Conservation (phyloP, 2,888 invertebrate species). For the Melinopterus prodromus region DNA sequence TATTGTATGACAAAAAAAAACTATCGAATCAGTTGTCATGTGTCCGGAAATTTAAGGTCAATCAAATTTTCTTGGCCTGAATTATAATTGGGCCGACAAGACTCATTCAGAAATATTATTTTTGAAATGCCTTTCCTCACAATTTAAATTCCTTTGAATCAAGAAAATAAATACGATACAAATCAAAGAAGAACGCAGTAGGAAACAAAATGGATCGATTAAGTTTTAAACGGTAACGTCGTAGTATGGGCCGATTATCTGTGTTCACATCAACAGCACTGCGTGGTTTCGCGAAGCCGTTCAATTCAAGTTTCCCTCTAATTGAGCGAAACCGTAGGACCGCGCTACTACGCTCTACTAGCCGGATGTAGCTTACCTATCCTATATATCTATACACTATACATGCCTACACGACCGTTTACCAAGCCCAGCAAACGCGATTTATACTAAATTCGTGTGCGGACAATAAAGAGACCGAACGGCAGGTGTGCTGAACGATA, state of each 20-base stretch:
- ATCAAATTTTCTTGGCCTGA: no score
- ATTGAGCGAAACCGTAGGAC: background rate
- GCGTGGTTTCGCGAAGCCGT: background rate
- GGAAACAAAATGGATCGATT: background rate
- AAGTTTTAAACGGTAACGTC: background rate
- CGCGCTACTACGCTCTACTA: background rate
- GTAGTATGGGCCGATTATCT: background rate
- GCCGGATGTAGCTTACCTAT: background rate
- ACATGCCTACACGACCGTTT: background rate
- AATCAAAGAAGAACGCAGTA: background rate
- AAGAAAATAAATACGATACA: background rate
- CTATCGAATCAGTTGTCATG: no score
- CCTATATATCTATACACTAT: background rate
- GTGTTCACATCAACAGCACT: background rate
- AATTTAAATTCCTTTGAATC: no score
- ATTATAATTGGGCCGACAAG: no score
- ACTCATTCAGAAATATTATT: no score
- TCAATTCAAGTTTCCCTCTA: background rate
- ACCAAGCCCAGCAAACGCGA: background rate
- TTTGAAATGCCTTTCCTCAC: no score
- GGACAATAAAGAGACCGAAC: no score
- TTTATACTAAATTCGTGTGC: no score
- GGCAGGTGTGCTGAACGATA: no score
- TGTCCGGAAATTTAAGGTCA: no score
- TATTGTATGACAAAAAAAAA: no score